Evolutionary conservation across 1,140 invertebrate species (phyloP), one percentile per base, ranked within the genome.

Genomic region (Asbolus verrucosus): DNA sequence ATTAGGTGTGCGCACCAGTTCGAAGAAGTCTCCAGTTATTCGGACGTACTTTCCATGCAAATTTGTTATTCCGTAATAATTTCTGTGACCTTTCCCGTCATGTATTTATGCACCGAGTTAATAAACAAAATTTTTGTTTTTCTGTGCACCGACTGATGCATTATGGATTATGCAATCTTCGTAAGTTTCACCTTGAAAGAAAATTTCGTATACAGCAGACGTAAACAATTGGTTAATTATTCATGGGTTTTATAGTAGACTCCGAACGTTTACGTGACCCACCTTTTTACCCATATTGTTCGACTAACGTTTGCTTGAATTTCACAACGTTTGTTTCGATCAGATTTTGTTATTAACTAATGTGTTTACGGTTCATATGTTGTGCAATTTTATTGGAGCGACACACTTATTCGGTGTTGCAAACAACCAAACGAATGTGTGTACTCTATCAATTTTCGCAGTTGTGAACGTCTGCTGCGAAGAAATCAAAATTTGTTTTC

Each of bases 321-420:
- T 46, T 46, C 41, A 18, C 41, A 46, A 46, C 15, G 19, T 3
- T n/a, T 6, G 41, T 18, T 46, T 21, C 41, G 41, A 46, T 46
- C 41, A 46, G 11, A 38, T 46, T 46, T 46, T 46, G 41, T 46
- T 46, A 46, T 46, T 46, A 46, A 46, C 41, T 27, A 27, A 27
- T 27, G 18, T 46, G 41, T 46, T 46, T 46, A 46, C 41, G n/a
- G 41, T 46, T 14, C 16, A 19, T 5, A 13, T 16, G 41, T 46
- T 46, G 41, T 46, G 41, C 41, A 46, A 46, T 46, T 46, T 46
- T 46, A 46, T 46, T 46, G 19, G 41, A 46, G 16, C 16, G 41
- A 46, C 41, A 46, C 41, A 46, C 41, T 46, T 46, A 18, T 9
- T n/a, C n/a, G n/a, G 15, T 46, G 9, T 21, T 19, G 15, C 41